Base-by-base conservation (phyloP, 2,797 vertebrate species). In the Epinephelus malabaricus region DNA sequence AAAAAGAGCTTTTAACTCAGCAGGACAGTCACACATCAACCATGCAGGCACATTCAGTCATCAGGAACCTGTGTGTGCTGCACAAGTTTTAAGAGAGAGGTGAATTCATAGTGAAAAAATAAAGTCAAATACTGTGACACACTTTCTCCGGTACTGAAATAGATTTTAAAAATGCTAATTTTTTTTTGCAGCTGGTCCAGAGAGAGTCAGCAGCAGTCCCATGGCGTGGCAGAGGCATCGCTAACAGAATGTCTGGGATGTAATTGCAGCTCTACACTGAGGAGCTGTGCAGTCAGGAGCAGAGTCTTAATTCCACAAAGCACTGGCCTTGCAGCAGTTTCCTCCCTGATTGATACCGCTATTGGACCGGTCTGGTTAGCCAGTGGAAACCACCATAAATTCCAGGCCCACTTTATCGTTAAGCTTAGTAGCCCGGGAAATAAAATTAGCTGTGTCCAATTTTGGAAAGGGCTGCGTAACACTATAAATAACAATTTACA, bases 371-470 rank as follows among this genome's bases (percentile, higher is more conserved):
- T 76, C 89, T 80, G 86, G 84, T 85, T 86, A 88, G 86, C 81
- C 89, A 70, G 66, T 76, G 75, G 89, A 90, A 89, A 85, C 85
- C 74, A 53, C 82, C 87, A 87, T 94, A 92, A 94, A 94, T 92
- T 90, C 82, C 78, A 9, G 68, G 25, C 78, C 73, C 82, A 63
- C 74, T 90, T 92, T 88, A 90, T 90, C 82, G 88, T 93, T 90
- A 89, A 90, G 91, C 89, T 92, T 87, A 92, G 91, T 82, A 83
- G 86, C 81, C 83, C 62, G 3, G 76, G 88, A 91, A 93, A 94
- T 94, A 93, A 91, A 94, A 93, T 92, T 88, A 93, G 89, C 89
- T 81, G 72, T 84, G 83, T 91, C 86, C 82, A 79, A 86, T 88
- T 92, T 88, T 90, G 88, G 88, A 84, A 76, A 62, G 65, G 80